Percentiles rank a stretch among this genome's conserved stretches.
phyloP scores from a whole-genome alignment of 2,888 invertebrate species.

The Phragmatobia fuliginosa region DNA sequence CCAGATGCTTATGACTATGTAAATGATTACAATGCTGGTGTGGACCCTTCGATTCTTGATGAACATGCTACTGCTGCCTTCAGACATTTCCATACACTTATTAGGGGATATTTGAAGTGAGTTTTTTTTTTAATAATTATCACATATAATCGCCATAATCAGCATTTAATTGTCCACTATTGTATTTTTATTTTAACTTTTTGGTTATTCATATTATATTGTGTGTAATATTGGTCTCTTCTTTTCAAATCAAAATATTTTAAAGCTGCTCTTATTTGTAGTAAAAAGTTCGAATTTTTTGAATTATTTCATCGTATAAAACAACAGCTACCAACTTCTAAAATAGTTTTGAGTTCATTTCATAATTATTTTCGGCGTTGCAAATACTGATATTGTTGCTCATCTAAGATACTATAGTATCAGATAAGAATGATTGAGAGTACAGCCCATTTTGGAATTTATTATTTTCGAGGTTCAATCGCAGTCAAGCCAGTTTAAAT shows the following conservation, averaged over 20 bases:
- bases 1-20: constrained; percentile 86
- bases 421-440: neutral
- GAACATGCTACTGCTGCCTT: constrained; percentile 91
- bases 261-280: neutral
- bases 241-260: neutral
- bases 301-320: neutral
- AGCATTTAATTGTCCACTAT: too few species aligned
- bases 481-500: neutral
- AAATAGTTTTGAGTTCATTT: neutral
- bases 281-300: neutral
- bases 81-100: constrained; percentile 91
- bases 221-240: neutral
- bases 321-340: neutral
- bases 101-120: constrained; percentile 90
- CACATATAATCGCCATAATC: too few species aligned
- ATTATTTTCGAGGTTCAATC: neutral
- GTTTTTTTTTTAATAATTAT: constrained; percentile 51
- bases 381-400: neutral
- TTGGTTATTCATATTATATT: too few species aligned
- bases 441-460: neutral
- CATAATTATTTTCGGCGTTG: neutral
- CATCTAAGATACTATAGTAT: neutral
- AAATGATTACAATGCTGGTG: constrained; percentile 89
- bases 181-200: too few species aligned
- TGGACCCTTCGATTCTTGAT: constrained; percentile 89